Base-by-base conservation (phyloP, 2,888 invertebrate genomes). In the Spodoptera picta region DNA sequence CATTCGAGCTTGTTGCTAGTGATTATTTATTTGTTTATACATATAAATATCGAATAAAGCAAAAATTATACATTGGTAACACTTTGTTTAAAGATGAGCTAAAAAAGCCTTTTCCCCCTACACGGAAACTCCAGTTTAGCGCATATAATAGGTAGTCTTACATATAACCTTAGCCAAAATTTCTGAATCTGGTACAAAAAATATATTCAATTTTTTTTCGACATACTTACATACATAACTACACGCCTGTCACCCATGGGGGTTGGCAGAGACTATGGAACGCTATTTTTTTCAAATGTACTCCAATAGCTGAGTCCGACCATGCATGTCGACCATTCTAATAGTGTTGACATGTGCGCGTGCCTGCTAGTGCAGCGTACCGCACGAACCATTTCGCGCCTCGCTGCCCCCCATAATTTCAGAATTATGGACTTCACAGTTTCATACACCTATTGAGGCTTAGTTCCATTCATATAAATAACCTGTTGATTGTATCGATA, bases 321-420 rank as follows among this genome's bases (percentile, higher is more conserved):
- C 71, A 68, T 74, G 73, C 81, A 73, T 75, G 59, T 68, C 78
- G 67, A 24, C 69, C 60, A 80, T 81, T 83, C 77, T 82, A 80
- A 77, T 73, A 66, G 62, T 68, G 48, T 71, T 70, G 76, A 76
- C 75, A 73, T 61, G 62, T 75, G 72, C 69, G 75, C 69, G 69
- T 54, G 79, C 76, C 75, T 69, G 75, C 69, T 52, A 56, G 81
- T 79, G 82, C 83, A 84, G 73, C 78, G 36, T 36, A 36, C 6
- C 80, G 77, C 77, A 75, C 78, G 81, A 77, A 77, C 83, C 76
- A 92, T 92, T 93, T 90, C 89, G 86, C 90, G 90, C 87, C 83
- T 89, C 86, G 83, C 82, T 90, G 90, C 86, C 69, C 80, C 58
- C 86, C 69, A 81, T 93, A 92, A 93, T 92, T 90, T 86, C 83